Base-by-base conservation (phyloP, 2,888 invertebrate species). In the Cordilura impudica region DNA sequence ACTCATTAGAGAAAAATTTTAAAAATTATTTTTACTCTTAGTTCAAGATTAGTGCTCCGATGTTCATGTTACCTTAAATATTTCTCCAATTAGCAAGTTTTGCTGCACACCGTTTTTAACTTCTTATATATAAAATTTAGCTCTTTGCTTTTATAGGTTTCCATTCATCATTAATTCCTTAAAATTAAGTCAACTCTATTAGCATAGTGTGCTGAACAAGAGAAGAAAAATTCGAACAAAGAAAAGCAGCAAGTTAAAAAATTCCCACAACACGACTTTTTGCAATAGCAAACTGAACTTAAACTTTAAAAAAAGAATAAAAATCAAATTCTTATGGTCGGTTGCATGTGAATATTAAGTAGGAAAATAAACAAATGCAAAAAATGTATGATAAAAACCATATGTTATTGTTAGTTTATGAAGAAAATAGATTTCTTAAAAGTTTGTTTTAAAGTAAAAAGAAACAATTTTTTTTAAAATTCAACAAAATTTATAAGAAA, bases 311-410 rank as follows among this genome's bases (percentile, higher is more conserved):
- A 56, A 60, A 51, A 66, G 26, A 53, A 76, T 31, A 53, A 78
- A 79, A 76, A 79, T 79, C 75, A 76, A 79, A 79, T 72, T 79
- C 66, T 76, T 79, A 76, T 61, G 79, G 21, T 79, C 76, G 76
- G 79, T 53, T 79, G 79, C 76, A 79, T 79, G 76, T 58, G 79
- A 76, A 79, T 75, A 67, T 79, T 75, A 54, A 69, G 56, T 54
- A 23, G 2, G 19, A 51, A 51, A 51, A n/a, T 1, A n/a, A n/a
- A 23, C 23, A 23, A 51, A 4, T 51, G 7, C 26, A 54, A 23
- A 67, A 67, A 49, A n/a, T 75, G 60, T 70, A 45, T 70, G 69
- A 69, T 76, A 70, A 70, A 76, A 70, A 65, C 29, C 75, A 63
- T 76, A 65, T 70, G 75, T 65, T 76, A 65, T 70, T 76, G 54